Conservation (phyloP, 2,888 invertebrate species). For the Parnassius glacialis region DNA sequence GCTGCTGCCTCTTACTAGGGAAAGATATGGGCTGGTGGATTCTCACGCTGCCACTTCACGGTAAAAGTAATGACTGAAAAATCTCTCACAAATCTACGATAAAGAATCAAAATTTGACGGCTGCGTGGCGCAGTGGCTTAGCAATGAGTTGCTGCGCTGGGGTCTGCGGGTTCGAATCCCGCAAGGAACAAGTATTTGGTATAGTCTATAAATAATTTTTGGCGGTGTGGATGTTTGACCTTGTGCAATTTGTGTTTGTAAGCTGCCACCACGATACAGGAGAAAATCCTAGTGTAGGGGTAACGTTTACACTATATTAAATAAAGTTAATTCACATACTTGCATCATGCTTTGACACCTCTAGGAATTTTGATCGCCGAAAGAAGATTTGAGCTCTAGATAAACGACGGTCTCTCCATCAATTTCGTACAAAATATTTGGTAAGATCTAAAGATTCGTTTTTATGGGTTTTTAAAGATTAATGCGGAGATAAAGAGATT, state of each 20-base stretch:
- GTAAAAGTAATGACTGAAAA: not conserved
- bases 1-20: too few species aligned
- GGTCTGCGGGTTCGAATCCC: too few species aligned
- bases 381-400: conserved; percentile 64
- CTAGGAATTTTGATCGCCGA: conserved; percentile 74
- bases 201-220: too few species aligned
- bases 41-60: not conserved
- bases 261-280: too few species aligned
- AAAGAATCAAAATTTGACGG: conserved; percentile 20
- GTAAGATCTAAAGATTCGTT: conserved; percentile 71
- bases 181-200: too few species aligned
- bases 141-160: too few species aligned
- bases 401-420: conserved; percentile 70
- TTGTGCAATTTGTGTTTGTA: too few species aligned
- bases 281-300: too few species aligned
- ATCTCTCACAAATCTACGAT: not conserved
- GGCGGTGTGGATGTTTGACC: too few species aligned
- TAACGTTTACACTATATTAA: too few species aligned
- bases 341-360: conserved; percentile 75
- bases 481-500: conserved; percentile 73
- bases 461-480: conserved; percentile 75
- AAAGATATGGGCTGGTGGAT: too few species aligned
- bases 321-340: conserved; percentile 50
- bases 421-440: conserved; percentile 78
- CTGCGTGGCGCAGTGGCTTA: too few species aligned